phyloP scores from a whole-genome alignment of 2,888 invertebrate species.

The Strigamia maritima region DNA sequence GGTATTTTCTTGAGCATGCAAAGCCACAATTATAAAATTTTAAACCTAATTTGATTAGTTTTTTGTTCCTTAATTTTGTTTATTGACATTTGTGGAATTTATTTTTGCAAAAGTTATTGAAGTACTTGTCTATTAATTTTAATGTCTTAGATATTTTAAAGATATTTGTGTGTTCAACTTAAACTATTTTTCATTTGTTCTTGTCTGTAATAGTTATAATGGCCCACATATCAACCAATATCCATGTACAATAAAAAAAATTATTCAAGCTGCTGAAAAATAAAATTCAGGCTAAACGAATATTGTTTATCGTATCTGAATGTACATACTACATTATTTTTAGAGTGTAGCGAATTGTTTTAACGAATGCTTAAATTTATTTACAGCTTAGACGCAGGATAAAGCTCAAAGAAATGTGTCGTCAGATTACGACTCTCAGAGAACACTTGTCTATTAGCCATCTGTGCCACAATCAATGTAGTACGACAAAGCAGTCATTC shows the following conservation, averaged over 20 bases:
- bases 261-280: constrained; percentile 5
- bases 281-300: background rate
- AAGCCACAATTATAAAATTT: background rate
- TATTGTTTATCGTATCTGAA: background rate
- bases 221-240: constrained; percentile 12
- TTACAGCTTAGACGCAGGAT: constrained; percentile 74
- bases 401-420: constrained; percentile 83
- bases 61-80: background rate
- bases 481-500: constrained; percentile 97
- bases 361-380: background rate
- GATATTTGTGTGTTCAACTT: background rate
- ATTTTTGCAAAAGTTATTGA: background rate
- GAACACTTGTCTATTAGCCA: too few species aligned
- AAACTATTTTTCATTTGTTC: background rate
- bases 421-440: too few species aligned
- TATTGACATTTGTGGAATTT: background rate
- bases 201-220: constrained; percentile 16
- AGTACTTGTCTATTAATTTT: background rate
- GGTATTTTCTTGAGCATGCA: background rate
- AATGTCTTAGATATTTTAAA: background rate
- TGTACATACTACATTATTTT: background rate
- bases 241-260: constrained; percentile 2
- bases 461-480: constrained; percentile 99
- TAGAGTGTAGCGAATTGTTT: background rate
- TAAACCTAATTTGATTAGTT: background rate